Conservation (phyloP, 2,888 invertebrate genomes). For the Calliphora vomitoria region DNA sequence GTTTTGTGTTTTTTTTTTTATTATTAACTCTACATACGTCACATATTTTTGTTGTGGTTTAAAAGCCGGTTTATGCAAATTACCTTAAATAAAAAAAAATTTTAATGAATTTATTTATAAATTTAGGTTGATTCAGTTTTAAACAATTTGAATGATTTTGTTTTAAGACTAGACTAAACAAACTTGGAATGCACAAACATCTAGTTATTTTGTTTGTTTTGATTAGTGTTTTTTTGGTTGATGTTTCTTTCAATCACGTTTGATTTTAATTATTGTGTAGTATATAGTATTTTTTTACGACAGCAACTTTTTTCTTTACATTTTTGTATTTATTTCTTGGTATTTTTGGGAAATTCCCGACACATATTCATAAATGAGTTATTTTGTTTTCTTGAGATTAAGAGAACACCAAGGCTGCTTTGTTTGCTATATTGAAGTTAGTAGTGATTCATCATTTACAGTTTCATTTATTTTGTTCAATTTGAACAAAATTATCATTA, state of each 20-base stretch:
- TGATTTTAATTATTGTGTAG: constrained; percentile 9
- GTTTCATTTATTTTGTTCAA: constrained; percentile 11
- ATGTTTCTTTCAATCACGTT: constrained; percentile 32
- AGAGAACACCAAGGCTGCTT: constrained; percentile 46
- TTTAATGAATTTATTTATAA: neutral
- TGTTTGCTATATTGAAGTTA: neutral
- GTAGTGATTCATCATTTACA: constrained; percentile 55
- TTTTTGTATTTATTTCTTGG: constrained; percentile 5
- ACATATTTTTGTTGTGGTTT: constrained; percentile 1
- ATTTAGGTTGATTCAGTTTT: constrained; percentile 43
- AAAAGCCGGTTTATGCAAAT: constrained; percentile 40
- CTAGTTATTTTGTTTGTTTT: constrained; percentile 16
- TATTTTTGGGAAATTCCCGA: constrained; percentile 66
- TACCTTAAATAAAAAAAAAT: constrained; percentile 14
- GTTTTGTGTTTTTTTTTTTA: constrained; percentile 2
- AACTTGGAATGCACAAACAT: constrained; percentile 21
- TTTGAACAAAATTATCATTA: neutral
- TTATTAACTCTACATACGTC: constrained; percentile 14
- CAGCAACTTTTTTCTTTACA: constrained; percentile 17
- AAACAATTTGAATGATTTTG: constrained; percentile 35
- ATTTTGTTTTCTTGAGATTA: constrained; percentile 13
- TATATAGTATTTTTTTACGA: constrained; percentile 15
- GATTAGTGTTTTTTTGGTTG: constrained; percentile 18
- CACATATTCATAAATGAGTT: constrained; percentile 33
- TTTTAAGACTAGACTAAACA: neutral